Conservation (phyloP, 2,797 vertebrate species). For the Tadarida brasiliensis region DNA sequence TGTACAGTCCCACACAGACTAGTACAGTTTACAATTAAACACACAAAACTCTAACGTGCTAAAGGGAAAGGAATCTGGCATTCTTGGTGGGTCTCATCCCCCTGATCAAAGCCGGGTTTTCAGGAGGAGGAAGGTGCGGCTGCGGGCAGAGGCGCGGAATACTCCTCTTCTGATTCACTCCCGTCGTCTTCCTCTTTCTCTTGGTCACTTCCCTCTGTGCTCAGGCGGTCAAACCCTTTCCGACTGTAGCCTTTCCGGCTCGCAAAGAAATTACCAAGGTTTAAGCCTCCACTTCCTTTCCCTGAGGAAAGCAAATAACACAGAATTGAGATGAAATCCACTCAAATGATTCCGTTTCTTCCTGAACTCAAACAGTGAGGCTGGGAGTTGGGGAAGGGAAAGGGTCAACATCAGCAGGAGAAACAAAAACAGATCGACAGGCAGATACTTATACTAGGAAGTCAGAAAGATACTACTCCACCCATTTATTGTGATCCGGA, state of each 20-base stretch:
- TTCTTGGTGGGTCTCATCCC: slow-evolving; percentile 67
- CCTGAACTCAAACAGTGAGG: not conserved
- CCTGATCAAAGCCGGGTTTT: slow-evolving; percentile 73
- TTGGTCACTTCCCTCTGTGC: slow-evolving; percentile 97
- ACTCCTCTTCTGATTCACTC: slow-evolving; percentile 97
- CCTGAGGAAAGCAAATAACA: slow-evolving; percentile 87
- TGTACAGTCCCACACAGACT: slow-evolving; percentile 92
- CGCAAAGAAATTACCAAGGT: slow-evolving; percentile 97
- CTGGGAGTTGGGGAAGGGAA: not conserved
- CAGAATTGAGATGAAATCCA: not conserved
- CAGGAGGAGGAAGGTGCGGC: slow-evolving; percentile 87
- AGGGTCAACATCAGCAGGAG: not conserved
- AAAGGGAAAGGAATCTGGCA: slow-evolving; percentile 83
- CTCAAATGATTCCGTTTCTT: not conserved
- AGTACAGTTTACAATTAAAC: slow-evolving; percentile 92
- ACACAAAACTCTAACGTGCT: slow-evolving; percentile 91
- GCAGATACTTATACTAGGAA: not conserved
- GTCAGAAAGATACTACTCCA: not conserved
- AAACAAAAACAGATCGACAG: not conserved
- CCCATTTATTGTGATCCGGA: not conserved
- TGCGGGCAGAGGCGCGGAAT: slow-evolving; percentile 91
- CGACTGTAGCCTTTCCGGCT: slow-evolving; percentile 95
- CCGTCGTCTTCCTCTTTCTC: slow-evolving; percentile 96
- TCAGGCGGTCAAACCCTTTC: slow-evolving; percentile 97
- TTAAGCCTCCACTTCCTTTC: slow-evolving; percentile 93